Base-by-base conservation (phyloP, 1,140 invertebrate species). In the Vollenhovia emeryi region DNA sequence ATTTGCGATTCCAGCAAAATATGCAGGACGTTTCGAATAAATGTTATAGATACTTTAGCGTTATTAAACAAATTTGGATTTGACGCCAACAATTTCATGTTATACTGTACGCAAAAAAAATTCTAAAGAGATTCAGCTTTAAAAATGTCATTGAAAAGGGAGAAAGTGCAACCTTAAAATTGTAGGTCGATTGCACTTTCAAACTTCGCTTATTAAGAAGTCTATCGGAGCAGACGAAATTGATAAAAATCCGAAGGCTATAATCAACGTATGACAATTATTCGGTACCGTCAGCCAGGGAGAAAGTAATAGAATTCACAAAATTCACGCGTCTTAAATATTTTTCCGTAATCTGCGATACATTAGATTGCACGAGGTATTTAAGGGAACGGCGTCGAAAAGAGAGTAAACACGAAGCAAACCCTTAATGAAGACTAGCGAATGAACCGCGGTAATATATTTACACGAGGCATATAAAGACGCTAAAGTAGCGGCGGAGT, bases 381-480 rank as follows among this genome's bases (percentile, higher is more conserved):
- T 79, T 55, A 3, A 48, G 21, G 40, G 40, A 74, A 15, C 27
- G 15, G 11, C 4, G 18, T 0, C 40, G 4, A 84, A 84, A 84
- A 15, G 69, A 60, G 43, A 62, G 18, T 15, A 75, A 73, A 62
- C 40, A 73, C 36, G 24, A 24, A n/a, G 57, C 36, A 83, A 62
- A 24, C 15, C 24, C 40, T 89, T 88, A 68, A 86, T 85, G 75
- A 76, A 45, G 50, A 71, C 52, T 59, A 74, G 60, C 40, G 68
- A 86, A 76, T 59, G 83, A 76, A 4, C 27, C 59, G 36, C 62
- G 68, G 33, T 57, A 71, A 80, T 80, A 80, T 80, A 71, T 80
- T 80, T 80, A 30, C 66, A 50, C 36, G 64, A 55, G 74, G 85
- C 86, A 50, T 66, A 64, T 62, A 78, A 60, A 59, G 82, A 45